Base-by-base conservation (phyloP, 2,888 invertebrate genomes). In the Dolichomitus sp. region DNA sequence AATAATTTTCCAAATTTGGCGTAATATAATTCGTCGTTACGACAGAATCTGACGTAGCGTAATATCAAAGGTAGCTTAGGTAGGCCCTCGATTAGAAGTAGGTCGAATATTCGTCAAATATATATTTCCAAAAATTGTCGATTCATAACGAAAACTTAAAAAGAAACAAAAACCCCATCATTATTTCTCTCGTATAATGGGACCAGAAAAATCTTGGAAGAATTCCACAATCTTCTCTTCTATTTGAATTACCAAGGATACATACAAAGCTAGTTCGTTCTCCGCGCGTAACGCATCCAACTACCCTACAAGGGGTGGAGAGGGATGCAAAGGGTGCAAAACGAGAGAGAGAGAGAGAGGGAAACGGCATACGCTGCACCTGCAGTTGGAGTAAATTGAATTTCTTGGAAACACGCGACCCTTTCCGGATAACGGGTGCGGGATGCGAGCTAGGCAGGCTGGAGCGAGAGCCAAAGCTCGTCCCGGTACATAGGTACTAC, bases 321-420 rank as follows among this genome's bases (percentile, higher is more conserved):
- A 37, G 9, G 37, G 37, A 27, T 11, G 27, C 23, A 14, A 23
- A 27, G 2, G 54, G 4, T 52, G 23, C 23, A 52, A 6, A 19
- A 19, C 7, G 50, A 19, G 17, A 12, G 23, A 12, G 23, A 59
- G n/a, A n/a, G n/a, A n/a, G 30, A 33, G n/a, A 57, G 14, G 30
- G n/a, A 17, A 0, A 30, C 4, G 1, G 59, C 11, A 27, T 27
- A 1, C 27, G 59, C 30, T 66, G 54, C 66, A 45, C 66, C 65
- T 59, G 75, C 57, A 66, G 57, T 57, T 66, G 19, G 57, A 30
- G 54, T 57, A 69, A 77, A 77, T 77, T 77, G 68, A 59, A 77
- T 77, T 77, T 69, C 69, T 69, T 59, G 30, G 68, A 69, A 77
- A 69, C 76, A 69, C 76, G 76, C 76, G 76, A 77, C 68, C 68